Evolutionary conservation across 2,113 vertebrate species (phyloP).

Genomic region (Chionodraco myersi): DNA sequence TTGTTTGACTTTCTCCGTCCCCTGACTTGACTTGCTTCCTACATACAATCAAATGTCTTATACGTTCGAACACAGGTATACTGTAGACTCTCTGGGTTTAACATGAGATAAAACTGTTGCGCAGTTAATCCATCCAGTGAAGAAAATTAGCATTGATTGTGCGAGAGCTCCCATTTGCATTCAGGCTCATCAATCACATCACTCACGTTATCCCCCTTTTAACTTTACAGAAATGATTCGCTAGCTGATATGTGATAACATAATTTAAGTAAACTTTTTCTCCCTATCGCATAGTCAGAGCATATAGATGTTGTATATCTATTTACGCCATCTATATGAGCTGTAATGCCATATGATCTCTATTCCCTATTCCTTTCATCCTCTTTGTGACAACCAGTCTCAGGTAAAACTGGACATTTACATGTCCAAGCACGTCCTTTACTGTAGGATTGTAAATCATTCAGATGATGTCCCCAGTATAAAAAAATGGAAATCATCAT

Average conservation of each 20-base stretch:
- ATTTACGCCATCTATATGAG: slow-evolving; percentile 40
- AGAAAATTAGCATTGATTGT: slow-evolving; percentile 67
- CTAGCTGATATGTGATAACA: slow-evolving; percentile 42
- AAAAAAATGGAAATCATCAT: neutral
- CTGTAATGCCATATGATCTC: slow-evolving; percentile 29
- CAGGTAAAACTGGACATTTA: slow-evolving; percentile 19
- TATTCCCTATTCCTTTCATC: neutral
- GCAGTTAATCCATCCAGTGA: slow-evolving; percentile 32
- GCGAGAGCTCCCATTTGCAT: slow-evolving; percentile 52
- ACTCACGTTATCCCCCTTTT: slow-evolving; percentile 34
- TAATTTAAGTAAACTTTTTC: slow-evolving; percentile 43
- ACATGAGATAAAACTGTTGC: slow-evolving; percentile 26
- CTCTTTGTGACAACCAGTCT: slow-evolving; percentile 7
- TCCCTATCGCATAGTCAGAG: slow-evolving; percentile 5
- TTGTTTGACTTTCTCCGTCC: neutral
- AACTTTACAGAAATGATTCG: slow-evolving; percentile 41
- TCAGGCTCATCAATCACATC: slow-evolving; percentile 60
- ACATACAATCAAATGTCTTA: neutral
- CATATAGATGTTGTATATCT: slow-evolving; percentile 53
- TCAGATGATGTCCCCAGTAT: neutral
- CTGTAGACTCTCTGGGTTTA: slow-evolving; percentile 16
- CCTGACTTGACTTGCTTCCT: neutral
- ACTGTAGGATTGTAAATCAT: neutral
- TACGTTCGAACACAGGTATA: neutral
- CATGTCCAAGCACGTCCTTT: slow-evolving; percentile 4